phyloP scores from a whole-genome alignment of 2,113 vertebrate genomes.

The Cnemophilus loriae region DNA sequence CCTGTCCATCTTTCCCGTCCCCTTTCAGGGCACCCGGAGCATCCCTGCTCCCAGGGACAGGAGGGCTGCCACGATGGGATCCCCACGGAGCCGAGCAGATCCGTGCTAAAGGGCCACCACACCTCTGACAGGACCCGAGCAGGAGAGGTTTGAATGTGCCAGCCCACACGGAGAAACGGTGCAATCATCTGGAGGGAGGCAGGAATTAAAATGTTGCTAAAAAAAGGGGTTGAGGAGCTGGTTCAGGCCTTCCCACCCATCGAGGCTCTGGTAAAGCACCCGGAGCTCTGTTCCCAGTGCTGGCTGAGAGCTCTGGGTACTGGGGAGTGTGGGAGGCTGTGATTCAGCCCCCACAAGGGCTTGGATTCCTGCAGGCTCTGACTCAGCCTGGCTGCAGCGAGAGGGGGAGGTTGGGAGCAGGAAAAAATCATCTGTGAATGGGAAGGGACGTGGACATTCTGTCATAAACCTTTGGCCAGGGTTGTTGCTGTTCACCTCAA shows the following conservation, averaged over 20 bases:
- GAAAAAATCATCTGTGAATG: neutral
- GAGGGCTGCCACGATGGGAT: neutral
- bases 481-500: neutral
- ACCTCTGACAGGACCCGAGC: neutral
- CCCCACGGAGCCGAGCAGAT: rapidly evolving
- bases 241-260: neutral
- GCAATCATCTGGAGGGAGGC: neutral
- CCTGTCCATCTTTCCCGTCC: neutral
- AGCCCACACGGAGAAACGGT: neutral
- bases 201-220: neutral
- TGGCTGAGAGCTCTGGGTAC: neutral
- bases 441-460: neutral
- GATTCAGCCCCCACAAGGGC: neutral
- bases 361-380: neutral
- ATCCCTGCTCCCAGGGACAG: neutral
- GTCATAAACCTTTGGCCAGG: neutral
- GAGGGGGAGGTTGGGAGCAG: neutral
- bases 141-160: neutral
- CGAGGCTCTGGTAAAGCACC: neutral
- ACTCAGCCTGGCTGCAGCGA: neutral
- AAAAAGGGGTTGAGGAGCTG: neutral
- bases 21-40: neutral
- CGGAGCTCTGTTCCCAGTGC: neutral
- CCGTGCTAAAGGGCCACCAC: neutral
- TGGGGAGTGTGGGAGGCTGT: neutral